Conservation (phyloP, 1,140 invertebrate species). For the Magallana gigas region DNA sequence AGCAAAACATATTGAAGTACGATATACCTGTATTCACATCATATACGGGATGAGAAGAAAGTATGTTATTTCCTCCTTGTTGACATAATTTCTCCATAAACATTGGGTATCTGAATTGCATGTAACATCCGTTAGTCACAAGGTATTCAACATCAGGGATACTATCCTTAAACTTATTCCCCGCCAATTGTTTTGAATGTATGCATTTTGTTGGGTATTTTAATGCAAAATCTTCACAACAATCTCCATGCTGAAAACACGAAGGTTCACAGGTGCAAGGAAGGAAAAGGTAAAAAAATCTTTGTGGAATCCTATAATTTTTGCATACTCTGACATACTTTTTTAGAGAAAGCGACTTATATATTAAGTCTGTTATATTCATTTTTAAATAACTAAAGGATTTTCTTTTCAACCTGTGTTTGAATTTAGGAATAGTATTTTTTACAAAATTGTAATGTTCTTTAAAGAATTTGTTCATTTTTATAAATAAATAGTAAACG, state of each 20-base stretch:
- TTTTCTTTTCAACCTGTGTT: background rate
- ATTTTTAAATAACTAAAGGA: background rate
- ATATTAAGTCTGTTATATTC: background rate
- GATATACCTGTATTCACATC: background rate
- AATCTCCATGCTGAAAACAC: background rate
- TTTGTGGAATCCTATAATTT: background rate
- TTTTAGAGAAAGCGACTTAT: background rate
- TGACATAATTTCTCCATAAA: background rate
- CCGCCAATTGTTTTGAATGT: background rate
- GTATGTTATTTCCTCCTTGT: background rate
- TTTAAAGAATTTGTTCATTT: background rate
- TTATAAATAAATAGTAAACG: background rate
- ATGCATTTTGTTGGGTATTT: conserved; percentile 28
- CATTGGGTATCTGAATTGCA: background rate
- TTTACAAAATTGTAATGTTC: background rate
- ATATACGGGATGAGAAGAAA: background rate
- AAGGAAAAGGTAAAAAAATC: background rate
- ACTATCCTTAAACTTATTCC: background rate
- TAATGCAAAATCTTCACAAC: conserved; percentile 32
- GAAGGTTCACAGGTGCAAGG: background rate
- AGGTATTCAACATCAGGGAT: background rate
- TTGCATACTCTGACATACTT: background rate
- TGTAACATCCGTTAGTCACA: conserved; percentile 1
- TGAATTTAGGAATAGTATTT: background rate
- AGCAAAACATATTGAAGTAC: background rate